Evolutionary conservation across 2,113 vertebrate genomes (phyloP).

Genomic region (Thalassoma bifasciatum): DNA sequence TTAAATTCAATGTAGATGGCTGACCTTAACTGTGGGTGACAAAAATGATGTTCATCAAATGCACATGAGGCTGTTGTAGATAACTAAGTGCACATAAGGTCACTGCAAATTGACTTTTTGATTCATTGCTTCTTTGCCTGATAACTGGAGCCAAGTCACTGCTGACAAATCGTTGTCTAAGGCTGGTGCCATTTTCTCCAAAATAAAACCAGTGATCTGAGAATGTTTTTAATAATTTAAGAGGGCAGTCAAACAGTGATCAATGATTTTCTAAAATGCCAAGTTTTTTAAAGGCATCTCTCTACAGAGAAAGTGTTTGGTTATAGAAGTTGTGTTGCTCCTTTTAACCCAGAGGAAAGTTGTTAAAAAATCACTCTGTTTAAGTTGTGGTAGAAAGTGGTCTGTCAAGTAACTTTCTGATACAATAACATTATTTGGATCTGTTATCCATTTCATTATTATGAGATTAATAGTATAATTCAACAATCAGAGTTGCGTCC

Average conservation of each 20-base stretch:
- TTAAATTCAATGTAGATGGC: constrained; percentile 13
- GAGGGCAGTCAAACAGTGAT: neutral
- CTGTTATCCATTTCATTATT: too few species aligned
- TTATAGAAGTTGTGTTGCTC: neutral
- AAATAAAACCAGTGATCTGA: constrained; percentile 5
- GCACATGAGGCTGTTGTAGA: neutral
- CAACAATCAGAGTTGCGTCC: too few species aligned
- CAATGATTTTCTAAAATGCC: neutral
- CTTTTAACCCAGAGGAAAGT: too few species aligned
- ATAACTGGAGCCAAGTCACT: constrained; percentile 24
- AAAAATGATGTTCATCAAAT: neutral
- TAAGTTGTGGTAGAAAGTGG: too few species aligned
- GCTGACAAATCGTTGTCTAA: constrained; percentile 21
- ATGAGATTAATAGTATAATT: too few species aligned
- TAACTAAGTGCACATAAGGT: neutral
- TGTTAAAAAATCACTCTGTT: too few species aligned
- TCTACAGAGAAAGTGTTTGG: neutral
- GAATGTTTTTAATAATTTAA: constrained; percentile 6
- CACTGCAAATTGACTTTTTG: constrained; percentile 4
- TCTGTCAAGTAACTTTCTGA: too few species aligned
- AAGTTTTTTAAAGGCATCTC: neutral
- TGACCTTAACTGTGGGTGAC: constrained; percentile 20
- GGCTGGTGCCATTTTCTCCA: constrained; percentile 9
- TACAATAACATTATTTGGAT: too few species aligned
- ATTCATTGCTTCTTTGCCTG: constrained; percentile 26